These are phyloP conservation scores for Hybos culiciformis DNA, from an alignment of 2,888 invertebrate species.

Conservation along the genomic window DNA sequence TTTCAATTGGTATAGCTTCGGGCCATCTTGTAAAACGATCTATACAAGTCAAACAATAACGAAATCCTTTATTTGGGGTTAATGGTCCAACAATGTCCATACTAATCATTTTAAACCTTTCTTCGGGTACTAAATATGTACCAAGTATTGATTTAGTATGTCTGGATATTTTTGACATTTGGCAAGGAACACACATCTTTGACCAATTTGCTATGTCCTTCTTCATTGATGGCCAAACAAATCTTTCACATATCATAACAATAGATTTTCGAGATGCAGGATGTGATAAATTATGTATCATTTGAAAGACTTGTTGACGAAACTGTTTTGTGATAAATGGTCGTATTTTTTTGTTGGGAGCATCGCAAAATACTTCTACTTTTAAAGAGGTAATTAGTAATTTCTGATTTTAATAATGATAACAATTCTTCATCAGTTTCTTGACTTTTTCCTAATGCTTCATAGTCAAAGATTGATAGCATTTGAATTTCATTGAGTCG, in stretches of 20 bases:
- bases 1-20: slow-evolving; percentile 3
- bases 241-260: neutral
- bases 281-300: slow-evolving; percentile 14
- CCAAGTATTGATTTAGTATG: slow-evolving; percentile 1
- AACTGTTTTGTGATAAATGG: neutral
- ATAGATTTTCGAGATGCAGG: slow-evolving; percentile 12
- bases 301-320: slow-evolving; percentile 3
- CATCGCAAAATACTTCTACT: slow-evolving; percentile 1
- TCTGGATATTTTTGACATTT: slow-evolving; percentile 5
- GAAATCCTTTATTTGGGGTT: neutral
- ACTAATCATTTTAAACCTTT: slow-evolving; percentile 6
- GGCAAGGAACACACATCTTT: slow-evolving; percentile 1
- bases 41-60: slow-evolving; percentile 3
- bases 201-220: slow-evolving; percentile 1
- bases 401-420: neutral
- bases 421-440: neutral
- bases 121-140: neutral
- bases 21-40: slow-evolving; percentile 7
- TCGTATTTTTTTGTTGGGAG: neutral
- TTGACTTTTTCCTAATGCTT: neutral
- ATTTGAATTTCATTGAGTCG: neutral
- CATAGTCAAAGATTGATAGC: neutral
- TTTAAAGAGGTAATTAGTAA: neutral
- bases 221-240: slow-evolving; percentile 4
- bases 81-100: slow-evolving; percentile 5